Evolutionary conservation across 2,797 vertebrate species (phyloP).

Genomic region (Botia almorhae): DNA sequence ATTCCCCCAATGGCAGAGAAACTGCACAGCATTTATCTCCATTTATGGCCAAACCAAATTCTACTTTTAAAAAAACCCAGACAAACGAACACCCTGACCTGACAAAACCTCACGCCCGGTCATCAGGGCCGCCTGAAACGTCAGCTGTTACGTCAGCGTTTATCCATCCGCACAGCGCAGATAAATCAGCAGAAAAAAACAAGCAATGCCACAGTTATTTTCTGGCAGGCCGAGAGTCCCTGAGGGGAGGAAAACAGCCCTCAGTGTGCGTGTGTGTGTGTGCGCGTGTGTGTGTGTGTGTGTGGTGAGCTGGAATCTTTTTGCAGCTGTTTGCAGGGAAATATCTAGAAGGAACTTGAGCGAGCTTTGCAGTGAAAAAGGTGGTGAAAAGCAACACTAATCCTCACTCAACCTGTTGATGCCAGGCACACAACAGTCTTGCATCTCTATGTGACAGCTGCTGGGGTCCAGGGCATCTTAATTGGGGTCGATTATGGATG

Average conservation of each 20-base stretch:
- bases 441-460: constrained; percentile 48
- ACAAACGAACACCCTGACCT: constrained; percentile 21
- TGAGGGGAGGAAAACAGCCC: constrained; percentile 20
- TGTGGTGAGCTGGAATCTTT: constrained; percentile 49
- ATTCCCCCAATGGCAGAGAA: constrained; percentile 1
- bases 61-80: constrained; percentile 30
- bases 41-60: constrained; percentile 53
- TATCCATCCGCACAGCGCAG: constrained; percentile 44
- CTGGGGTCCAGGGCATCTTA: constrained; percentile 10
- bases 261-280: too few relatives aligned
- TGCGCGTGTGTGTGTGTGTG: constrained; percentile 27
- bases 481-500: constrained; percentile 55
- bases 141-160: constrained; percentile 53
- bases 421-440: constrained; percentile 35
- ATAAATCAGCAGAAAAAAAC: constrained; percentile 55
- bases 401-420: constrained; percentile 58
- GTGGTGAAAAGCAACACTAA: constrained; percentile 53
- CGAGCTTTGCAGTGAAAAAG: constrained; percentile 15
- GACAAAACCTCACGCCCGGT: constrained; percentile 22
- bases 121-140: constrained; percentile 56
- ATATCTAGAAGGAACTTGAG: constrained; percentile 61
- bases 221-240: constrained; percentile 19
- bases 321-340: constrained; percentile 59
- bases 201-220: constrained; percentile 36
- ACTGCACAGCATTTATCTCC: constrained; percentile 41